Conservation (phyloP, 2,888 invertebrate species). For the Philereme vetulata region DNA sequence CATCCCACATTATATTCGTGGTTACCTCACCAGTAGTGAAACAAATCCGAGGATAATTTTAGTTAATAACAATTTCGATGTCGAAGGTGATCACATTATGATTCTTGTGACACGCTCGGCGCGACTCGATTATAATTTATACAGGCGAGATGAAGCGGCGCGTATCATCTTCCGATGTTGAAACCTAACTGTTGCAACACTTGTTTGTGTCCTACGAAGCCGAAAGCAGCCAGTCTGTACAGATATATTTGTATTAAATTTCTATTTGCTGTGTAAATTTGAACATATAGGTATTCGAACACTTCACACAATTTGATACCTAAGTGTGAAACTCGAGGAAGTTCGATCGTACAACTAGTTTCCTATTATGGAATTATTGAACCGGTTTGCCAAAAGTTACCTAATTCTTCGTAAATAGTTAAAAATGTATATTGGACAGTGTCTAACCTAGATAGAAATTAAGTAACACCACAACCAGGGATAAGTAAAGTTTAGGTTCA, state of each 20-base stretch:
- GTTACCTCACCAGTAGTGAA: conserved; percentile 70
- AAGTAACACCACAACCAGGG: not conserved
- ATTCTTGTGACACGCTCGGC: conserved; percentile 46
- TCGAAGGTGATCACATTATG: conserved; percentile 44
- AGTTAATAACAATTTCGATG: conserved; percentile 55
- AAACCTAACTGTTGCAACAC: conserved; percentile 62
- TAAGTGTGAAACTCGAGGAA: conserved; percentile 36
- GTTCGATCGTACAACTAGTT: conserved; percentile 35
- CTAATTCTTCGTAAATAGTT: conserved; percentile 32
- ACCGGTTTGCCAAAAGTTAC: conserved; percentile 36
- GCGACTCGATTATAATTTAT: conserved; percentile 51
- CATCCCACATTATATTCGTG: conserved; percentile 72
- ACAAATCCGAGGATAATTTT: conserved; percentile 73
- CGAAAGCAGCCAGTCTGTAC: conserved; percentile 31
- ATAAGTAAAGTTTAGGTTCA: not conserved
- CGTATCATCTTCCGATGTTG: conserved; percentile 58
- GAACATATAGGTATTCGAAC: conserved; percentile 30
- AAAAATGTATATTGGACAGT: conserved; percentile 22
- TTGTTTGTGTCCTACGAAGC: conserved; percentile 45
- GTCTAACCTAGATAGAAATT: not conserved
- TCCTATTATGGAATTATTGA: conserved; percentile 38
- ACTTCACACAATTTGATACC: conserved; percentile 22
- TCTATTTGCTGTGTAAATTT: conserved; percentile 39
- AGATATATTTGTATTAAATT: conserved; percentile 32
- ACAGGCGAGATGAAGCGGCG: conserved; percentile 46